Conservation (phyloP, 2,888 invertebrate genomes). For the Phaedon cochleariae region DNA sequence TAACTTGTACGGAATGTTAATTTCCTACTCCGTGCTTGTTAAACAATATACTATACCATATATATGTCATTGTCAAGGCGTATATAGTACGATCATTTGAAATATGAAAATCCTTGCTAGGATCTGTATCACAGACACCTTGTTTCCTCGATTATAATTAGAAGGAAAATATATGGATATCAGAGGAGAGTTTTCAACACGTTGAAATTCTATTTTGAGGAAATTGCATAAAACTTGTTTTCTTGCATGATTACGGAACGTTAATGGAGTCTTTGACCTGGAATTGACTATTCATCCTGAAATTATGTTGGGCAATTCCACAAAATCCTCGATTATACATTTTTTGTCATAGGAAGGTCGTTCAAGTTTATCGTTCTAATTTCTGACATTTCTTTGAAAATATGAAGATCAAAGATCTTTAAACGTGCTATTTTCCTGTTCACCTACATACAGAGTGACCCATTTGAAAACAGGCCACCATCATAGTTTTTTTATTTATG, state of each 20-base stretch:
- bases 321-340: neutral
- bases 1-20: too few relatives aligned
- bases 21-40: too few relatives aligned
- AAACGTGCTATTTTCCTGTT: too few relatives aligned
- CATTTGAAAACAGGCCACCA: too few relatives aligned
- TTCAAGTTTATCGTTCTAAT: neutral
- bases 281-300: constrained; percentile 2
- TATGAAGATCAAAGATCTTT: too few relatives aligned
- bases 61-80: too few relatives aligned
- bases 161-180: neutral
- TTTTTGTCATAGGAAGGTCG: neutral
- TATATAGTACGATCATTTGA: too few relatives aligned
- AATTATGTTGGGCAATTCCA: neutral
- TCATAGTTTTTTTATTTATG: too few relatives aligned
- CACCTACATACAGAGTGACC: too few relatives aligned
- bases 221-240: constrained; percentile 18
- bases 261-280: constrained; percentile 20
- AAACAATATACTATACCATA: too few relatives aligned
- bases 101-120: too few relatives aligned
- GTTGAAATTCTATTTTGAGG: constrained; percentile 20
- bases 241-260: constrained; percentile 6
- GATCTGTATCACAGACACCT: too few relatives aligned
- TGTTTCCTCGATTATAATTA: neutral
- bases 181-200: neutral
- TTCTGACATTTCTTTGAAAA: neutral